A percentile compares a stretch with the other conserved stretches of the same genome.
Conservation (phyloP, 2,797 vertebrate species). For the Syngnathus rostellatus region DNA sequence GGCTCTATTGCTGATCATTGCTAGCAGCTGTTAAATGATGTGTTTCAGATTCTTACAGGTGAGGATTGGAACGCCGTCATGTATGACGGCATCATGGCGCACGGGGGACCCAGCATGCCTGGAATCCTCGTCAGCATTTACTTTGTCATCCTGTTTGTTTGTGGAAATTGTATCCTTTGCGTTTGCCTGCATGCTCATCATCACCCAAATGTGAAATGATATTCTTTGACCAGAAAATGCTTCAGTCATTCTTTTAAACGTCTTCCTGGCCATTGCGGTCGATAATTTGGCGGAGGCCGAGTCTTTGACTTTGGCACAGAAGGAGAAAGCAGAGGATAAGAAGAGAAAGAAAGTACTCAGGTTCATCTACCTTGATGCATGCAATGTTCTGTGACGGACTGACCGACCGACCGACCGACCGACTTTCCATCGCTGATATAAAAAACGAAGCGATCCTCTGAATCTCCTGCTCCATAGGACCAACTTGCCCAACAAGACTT, state of each 20-base stretch:
- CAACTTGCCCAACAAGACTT: slow-evolving; percentile 74
- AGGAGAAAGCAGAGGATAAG: slow-evolving; percentile 85
- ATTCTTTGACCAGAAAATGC: slow-evolving; percentile 31
- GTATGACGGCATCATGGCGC: slow-evolving; percentile 89
- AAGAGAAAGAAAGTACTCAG: slow-evolving; percentile 80
- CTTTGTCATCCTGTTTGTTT: slow-evolving; percentile 89
- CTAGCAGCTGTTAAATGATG: too few species aligned
- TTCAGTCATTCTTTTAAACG: slow-evolving; percentile 86
- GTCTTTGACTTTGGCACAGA: slow-evolving; percentile 86
- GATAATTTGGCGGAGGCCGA: slow-evolving; percentile 90
- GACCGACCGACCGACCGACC: neutral
- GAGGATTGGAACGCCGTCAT: slow-evolving; percentile 91
- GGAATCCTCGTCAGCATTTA: slow-evolving; percentile 89
- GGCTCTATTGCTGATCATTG: too few species aligned
- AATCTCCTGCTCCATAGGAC: slow-evolving; percentile 55
- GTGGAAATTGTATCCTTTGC: slow-evolving; percentile 87
- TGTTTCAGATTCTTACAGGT: slow-evolving; percentile 79
- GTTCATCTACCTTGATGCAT: slow-evolving; percentile 45
- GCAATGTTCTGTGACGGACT: neutral
- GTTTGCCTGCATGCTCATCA: slow-evolving; percentile 7
- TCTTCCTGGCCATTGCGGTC: slow-evolving; percentile 89
- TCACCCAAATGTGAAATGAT: neutral
- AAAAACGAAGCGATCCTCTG: neutral
- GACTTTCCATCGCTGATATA: neutral
- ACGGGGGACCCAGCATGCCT: slow-evolving; percentile 80